Percentiles rank a stretch among this genome's conserved stretches.
Evolutionary conservation across 2,888 invertebrate genomes (phyloP).

Genomic region (Chloroclysta siterata): DNA sequence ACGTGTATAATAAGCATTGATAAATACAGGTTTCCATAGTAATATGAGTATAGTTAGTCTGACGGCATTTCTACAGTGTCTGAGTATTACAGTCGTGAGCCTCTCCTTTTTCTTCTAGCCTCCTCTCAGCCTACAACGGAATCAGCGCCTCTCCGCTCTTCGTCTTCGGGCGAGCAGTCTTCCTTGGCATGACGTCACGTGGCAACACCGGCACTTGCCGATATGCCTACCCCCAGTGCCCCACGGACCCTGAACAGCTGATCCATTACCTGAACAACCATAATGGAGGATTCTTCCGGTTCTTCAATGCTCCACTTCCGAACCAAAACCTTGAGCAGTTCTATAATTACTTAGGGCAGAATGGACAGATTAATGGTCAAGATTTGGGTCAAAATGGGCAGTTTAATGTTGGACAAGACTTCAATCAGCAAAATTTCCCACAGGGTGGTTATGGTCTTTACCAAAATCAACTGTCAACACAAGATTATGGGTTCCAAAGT

Average conservation of each 20-base stretch:
- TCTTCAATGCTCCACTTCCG: slow-evolving; percentile 82
- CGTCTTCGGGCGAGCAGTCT: slow-evolving; percentile 89
- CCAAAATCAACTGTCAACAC: slow-evolving; percentile 25
- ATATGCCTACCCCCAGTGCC: slow-evolving; percentile 89
- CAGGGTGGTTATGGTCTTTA: slow-evolving; percentile 38
- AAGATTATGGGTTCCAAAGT: slow-evolving; percentile 38
- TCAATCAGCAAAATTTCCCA: slow-evolving; percentile 20
- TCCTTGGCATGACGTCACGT: slow-evolving; percentile 89
- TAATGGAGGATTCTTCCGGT: slow-evolving; percentile 93
- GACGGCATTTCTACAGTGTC: too few relatives aligned
- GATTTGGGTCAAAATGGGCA: slow-evolving; percentile 29
- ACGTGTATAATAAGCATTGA: too few relatives aligned
- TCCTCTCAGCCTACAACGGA: slow-evolving; percentile 85
- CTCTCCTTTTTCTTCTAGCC: slow-evolving; percentile 59
- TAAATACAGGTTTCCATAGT: too few relatives aligned
- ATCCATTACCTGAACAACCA: slow-evolving; percentile 93
- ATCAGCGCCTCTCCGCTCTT: slow-evolving; percentile 87
- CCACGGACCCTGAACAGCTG: slow-evolving; percentile 88
- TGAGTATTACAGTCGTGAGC: too few relatives aligned
- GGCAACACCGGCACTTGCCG: slow-evolving; percentile 85
- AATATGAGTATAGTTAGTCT: too few relatives aligned
- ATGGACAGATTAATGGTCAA: slow-evolving; percentile 21
- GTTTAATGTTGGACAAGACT: slow-evolving; percentile 20
- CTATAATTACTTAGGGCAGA: slow-evolving; percentile 63
- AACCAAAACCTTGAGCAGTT: slow-evolving; percentile 70